phyloP scores from a whole-genome alignment of 2,113 vertebrate genomes.

The Nothobranchius furzeri region DNA sequence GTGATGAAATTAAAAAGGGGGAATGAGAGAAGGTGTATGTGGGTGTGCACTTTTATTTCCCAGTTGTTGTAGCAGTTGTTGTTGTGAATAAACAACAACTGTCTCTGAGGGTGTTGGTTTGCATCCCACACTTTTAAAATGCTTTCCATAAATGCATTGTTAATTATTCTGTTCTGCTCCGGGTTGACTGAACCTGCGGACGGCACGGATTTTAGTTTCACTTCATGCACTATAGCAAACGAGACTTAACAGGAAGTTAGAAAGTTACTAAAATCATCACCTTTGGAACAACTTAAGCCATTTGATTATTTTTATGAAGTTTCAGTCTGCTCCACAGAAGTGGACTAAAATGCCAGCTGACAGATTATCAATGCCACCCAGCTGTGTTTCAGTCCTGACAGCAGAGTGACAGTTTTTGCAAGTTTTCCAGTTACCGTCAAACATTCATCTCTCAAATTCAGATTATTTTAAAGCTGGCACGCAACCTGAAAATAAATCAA shows the following conservation, averaged over 20 bases:
- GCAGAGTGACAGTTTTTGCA: not conserved
- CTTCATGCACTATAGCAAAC: not conserved
- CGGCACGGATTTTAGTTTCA: constrained; percentile 12
- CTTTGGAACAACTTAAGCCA: not conserved
- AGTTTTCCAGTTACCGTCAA: not conserved
- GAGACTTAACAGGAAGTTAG: not conserved
- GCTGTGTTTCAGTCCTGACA: not conserved
- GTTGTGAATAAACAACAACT: constrained; percentile 36
- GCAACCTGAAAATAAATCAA: too few species aligned
- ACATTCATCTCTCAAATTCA: not conserved
- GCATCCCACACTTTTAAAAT: constrained; percentile 40
- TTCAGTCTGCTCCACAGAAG: not conserved
- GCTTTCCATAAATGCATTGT: constrained; percentile 43
- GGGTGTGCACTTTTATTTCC: constrained; percentile 27
- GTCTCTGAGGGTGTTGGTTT: constrained; percentile 39
- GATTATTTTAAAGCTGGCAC: too few species aligned
- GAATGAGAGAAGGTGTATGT: constrained; percentile 14
- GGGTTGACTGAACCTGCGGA: constrained; percentile 19
- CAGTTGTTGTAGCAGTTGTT: constrained; percentile 19
- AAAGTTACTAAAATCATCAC: not conserved
- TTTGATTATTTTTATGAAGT: not conserved
- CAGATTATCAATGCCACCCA: constrained; percentile 1
- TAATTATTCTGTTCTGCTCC: constrained; percentile 44
- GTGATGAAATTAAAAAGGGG: constrained; percentile 24
- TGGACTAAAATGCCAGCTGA: not conserved